phyloP scores from a whole-genome alignment of 1,140 invertebrate species.

The Helicorthomorpha holstii region DNA sequence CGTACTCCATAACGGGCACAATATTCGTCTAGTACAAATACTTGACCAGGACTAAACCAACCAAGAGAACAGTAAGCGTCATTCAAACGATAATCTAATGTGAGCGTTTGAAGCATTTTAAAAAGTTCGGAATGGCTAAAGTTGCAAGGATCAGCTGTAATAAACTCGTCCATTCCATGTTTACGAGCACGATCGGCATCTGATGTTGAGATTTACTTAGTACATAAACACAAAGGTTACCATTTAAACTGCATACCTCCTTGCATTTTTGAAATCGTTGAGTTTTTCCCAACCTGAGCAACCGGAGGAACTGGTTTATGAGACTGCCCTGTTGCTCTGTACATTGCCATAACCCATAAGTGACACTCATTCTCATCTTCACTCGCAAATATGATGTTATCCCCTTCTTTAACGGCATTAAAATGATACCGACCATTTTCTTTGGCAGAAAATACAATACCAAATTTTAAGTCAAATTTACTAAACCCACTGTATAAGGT shows the following conservation, averaged over 20 bases:
- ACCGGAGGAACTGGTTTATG: conserved; percentile 93
- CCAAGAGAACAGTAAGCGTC: conserved; percentile 97
- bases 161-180: conserved; percentile 98
- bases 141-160: conserved; percentile 92
- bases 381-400: conserved; percentile 89
- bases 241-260: conserved; percentile 39
- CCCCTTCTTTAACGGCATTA: conserved; percentile 95
- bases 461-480: not conserved
- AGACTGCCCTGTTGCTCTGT: conserved; percentile 94
- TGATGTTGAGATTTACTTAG: conserved; percentile 18
- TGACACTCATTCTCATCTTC: conserved; percentile 97
- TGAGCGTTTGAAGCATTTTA: conserved; percentile 74
- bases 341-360: conserved; percentile 97
- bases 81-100: conserved; percentile 84
- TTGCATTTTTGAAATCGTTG: conserved; percentile 72
- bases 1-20: conserved; percentile 92
- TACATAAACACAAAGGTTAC: not conserved
- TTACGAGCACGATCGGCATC: conserved; percentile 92
- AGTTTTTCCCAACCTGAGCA: conserved; percentile 57
- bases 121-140: conserved; percentile 90
- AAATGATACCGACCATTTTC: conserved; percentile 85
- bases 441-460: conserved; percentile 29
- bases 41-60: conserved; percentile 98
- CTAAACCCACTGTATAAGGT: not conserved
- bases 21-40: conserved; percentile 97